Conservation (phyloP, 2,888 invertebrate species). For the Odontothrips loti region DNA sequence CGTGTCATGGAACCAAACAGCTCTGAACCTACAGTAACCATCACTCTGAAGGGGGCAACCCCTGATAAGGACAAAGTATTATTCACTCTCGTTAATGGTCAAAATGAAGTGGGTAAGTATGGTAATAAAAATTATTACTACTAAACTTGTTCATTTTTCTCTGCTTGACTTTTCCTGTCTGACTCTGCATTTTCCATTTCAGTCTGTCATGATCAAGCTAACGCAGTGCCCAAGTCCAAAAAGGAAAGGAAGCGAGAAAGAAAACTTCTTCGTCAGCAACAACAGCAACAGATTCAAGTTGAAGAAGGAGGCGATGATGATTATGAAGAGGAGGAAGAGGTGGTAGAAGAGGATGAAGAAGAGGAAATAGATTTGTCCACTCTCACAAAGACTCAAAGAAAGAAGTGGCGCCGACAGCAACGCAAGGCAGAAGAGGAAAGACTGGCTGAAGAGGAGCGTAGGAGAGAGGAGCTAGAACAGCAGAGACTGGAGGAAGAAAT, state of each 20-base stretch:
- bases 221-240: conserved; percentile 7
- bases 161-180: neutral
- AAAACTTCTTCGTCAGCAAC: conserved; percentile 28
- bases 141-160: conserved; percentile 27
- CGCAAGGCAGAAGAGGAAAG: conserved; percentile 44
- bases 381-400: conserved; percentile 44
- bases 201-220: conserved; percentile 38
- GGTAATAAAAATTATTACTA: neutral
- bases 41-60: conserved; percentile 68
- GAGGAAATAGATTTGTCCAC: conserved; percentile 41
- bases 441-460: conserved; percentile 2
- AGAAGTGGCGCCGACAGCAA: conserved; percentile 49
- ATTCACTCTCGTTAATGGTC: conserved; percentile 58
- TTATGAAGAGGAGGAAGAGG: conserved; percentile 40
- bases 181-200: neutral
- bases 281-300: conserved; percentile 29
- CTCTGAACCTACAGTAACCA: conserved; percentile 68
- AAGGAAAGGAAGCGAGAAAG: conserved; percentile 1
- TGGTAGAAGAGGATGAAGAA: conserved; percentile 41
- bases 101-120: conserved; percentile 39
- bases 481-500: neutral
- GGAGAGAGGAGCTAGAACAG: neutral
- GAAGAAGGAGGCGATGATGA: conserved; percentile 31
- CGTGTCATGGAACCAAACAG: conserved; percentile 62
- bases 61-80: conserved; percentile 69